These are phyloP conservation scores for Chesias legatella DNA, from an alignment of 2,888 invertebrate genomes.

Conservation along the genomic window DNA sequence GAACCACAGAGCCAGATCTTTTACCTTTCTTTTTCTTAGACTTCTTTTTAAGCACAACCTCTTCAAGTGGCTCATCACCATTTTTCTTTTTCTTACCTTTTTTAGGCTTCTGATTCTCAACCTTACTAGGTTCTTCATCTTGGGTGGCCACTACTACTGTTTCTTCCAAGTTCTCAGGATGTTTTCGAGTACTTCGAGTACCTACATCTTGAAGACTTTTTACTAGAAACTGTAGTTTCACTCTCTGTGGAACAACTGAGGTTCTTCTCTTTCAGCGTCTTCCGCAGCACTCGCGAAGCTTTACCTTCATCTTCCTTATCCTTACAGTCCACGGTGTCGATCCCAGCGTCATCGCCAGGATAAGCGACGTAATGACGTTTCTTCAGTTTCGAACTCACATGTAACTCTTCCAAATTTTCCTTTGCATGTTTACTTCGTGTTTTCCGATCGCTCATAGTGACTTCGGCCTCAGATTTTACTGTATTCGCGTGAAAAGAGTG, in stretches of 20 bases:
- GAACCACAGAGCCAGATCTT: constrained; percentile 30
- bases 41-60: constrained; percentile 34
- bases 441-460: constrained; percentile 46
- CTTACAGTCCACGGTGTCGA: constrained; percentile 16
- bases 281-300: constrained; percentile 33
- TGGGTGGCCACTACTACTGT: constrained; percentile 21
- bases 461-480: constrained; percentile 27
- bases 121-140: constrained; percentile 22
- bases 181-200: constrained; percentile 46
- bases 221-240: constrained; percentile 7
- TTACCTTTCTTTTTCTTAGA: constrained; percentile 45
- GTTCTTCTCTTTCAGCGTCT: constrained; percentile 51
- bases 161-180: constrained; percentile 29
- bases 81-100: constrained; percentile 39
- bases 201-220: constrained; percentile 34
- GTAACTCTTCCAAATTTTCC: constrained; percentile 39
- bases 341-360: constrained; percentile 44
- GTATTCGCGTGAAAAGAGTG: constrained; percentile 40
- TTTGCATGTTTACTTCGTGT: constrained; percentile 48
- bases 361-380: constrained; percentile 61
- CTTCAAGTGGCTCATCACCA: constrained; percentile 13
- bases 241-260: constrained; percentile 22
- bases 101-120: constrained; percentile 28
- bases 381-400: constrained; percentile 36
- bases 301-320: constrained; percentile 25